Percentiles rank a stretch among this genome's conserved stretches.
Evolutionary conservation across 2,797 vertebrate species (phyloP).

Genomic region (Galaxias olidus): DNA sequence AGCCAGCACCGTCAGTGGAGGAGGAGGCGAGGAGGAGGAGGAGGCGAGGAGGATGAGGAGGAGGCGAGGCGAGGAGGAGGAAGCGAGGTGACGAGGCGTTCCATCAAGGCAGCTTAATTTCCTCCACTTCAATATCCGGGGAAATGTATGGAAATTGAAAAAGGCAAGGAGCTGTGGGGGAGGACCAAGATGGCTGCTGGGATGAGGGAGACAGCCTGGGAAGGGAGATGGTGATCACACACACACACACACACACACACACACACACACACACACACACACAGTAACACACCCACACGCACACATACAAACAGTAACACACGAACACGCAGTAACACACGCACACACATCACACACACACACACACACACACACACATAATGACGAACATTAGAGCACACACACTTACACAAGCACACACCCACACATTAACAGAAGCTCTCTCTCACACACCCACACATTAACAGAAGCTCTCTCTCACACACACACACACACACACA

Average conservation of each 20-base stretch:
- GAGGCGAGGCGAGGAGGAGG: too few relatives aligned
- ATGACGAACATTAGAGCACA: too few relatives aligned
- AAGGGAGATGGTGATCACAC: constrained; percentile 25
- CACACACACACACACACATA: too few relatives aligned
- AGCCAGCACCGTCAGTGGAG: too few relatives aligned
- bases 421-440: too few relatives aligned
- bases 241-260: constrained; percentile 10
- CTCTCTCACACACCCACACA: constrained; percentile 17
- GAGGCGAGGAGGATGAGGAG: constrained; percentile 11
- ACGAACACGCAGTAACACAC: neutral
- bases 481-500: neutral
- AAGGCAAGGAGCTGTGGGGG: constrained; percentile 37
- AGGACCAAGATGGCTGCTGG: constrained; percentile 61
- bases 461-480: neutral
- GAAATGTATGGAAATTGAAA: constrained; percentile 71
- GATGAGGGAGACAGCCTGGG: constrained; percentile 41
- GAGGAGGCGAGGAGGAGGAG: too few relatives aligned
- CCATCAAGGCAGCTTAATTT: constrained; percentile 73
- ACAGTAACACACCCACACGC: neutral
- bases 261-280: neutral
- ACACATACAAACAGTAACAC: constrained; percentile 3
- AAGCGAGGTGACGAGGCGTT: constrained; percentile 44
- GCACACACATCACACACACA: too few relatives aligned
- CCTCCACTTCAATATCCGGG: constrained; percentile 67
- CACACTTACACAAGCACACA: constrained; percentile 13